Conservation (phyloP, 1,140 invertebrate species). For the Megalonaias nervosa region DNA sequence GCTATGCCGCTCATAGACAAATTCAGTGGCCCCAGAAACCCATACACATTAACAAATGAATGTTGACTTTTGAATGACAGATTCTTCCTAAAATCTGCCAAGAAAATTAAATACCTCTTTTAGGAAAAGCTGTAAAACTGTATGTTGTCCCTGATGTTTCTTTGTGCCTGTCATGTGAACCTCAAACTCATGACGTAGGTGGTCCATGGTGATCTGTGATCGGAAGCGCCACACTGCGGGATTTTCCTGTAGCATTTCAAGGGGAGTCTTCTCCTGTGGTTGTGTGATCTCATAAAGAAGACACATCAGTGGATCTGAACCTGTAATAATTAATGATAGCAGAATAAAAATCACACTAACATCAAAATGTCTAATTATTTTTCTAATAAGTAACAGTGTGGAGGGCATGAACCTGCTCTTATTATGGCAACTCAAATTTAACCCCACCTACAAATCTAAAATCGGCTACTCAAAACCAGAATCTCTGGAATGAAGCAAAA, state of each 20-base stretch:
- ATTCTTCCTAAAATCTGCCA: not conserved
- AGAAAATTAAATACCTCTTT: constrained; percentile 37
- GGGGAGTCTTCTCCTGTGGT: not conserved
- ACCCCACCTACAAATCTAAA: too few species aligned
- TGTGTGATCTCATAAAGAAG: constrained; percentile 47
- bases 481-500: too few species aligned
- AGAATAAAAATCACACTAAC: too few species aligned
- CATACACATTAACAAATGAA: too few species aligned
- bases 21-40: too few species aligned
- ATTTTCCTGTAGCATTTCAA: constrained; percentile 14
- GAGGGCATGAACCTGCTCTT: too few species aligned
- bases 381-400: too few species aligned
- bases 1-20: too few species aligned
- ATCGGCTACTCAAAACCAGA: too few species aligned
- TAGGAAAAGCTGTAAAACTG: constrained; percentile 40
- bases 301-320: constrained; percentile 41
- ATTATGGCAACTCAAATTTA: too few species aligned
- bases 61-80: too few species aligned
- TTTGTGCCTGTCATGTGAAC: constrained; percentile 1
- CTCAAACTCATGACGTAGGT: constrained; percentile 32
- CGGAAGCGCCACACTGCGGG: constrained; percentile 44
- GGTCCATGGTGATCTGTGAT: constrained; percentile 41
- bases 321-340: not conserved
- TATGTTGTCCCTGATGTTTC: not conserved
- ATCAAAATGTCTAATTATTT: too few species aligned